These are phyloP conservation scores for Melanostoma scalare DNA, from an alignment of 2,888 invertebrate species.

Conservation along the genomic window DNA sequence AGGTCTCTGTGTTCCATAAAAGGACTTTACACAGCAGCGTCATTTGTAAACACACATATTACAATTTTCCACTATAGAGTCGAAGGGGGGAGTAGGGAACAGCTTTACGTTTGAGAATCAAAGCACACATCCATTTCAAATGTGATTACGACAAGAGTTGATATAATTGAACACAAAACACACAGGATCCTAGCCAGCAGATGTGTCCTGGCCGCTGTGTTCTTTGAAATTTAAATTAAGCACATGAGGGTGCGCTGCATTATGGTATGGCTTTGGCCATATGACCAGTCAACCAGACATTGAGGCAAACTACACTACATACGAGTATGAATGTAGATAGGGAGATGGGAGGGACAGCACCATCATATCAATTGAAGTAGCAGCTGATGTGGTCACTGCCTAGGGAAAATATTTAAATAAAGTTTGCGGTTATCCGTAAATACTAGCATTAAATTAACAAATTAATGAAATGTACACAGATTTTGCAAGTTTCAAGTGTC, in stretches of 20 bases:
- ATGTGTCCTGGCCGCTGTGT: constrained; percentile 36
- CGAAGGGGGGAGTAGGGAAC: background rate
- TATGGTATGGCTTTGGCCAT: constrained; percentile 7
- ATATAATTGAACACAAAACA: constrained; percentile 50
- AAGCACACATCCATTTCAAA: constrained; percentile 61
- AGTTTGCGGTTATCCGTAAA: constrained; percentile 60
- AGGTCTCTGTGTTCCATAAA: constrained; percentile 1
- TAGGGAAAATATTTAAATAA: constrained; percentile 61
- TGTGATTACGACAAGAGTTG: constrained; percentile 47
- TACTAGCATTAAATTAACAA: constrained; percentile 61
- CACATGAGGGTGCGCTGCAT: constrained; percentile 15
- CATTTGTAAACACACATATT: constrained; percentile 11
- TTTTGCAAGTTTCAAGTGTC: constrained; percentile 55
- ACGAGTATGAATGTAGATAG: too few relatives aligned
- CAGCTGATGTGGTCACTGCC: constrained; percentile 48
- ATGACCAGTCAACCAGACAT: constrained; percentile 25
- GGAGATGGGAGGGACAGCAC: background rate
- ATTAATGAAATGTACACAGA: constrained; percentile 67
- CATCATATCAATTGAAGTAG: constrained; percentile 1
- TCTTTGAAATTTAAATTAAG: constrained; percentile 60
- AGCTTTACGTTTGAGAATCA: constrained; percentile 49
- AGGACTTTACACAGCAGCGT: constrained; percentile 24
- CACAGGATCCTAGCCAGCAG: constrained; percentile 39
- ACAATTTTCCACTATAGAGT: too few relatives aligned
- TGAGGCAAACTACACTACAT: constrained; percentile 6